Percentiles rank a stretch among this genome's conserved stretches.
Evolutionary conservation across 2,888 invertebrate genomes (phyloP).

Genomic region (Drosophila meridionalis): DNA sequence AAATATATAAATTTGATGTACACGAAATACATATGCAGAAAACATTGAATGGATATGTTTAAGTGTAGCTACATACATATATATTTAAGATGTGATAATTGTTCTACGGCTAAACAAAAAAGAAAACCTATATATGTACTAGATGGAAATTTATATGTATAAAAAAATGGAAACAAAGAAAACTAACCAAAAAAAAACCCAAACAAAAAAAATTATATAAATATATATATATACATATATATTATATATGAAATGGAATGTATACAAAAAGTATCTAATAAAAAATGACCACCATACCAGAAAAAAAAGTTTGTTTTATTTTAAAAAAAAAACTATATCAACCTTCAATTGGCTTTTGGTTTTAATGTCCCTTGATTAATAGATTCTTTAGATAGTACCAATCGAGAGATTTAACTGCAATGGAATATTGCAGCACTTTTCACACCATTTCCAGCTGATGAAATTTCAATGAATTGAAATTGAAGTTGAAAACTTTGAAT

Average conservation of each 20-base stretch:
- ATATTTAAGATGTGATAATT: conserved; percentile 79
- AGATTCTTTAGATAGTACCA: too few species aligned
- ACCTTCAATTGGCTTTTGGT: too few species aligned
- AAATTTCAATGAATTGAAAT: background rate
- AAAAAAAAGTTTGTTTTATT: conserved; percentile 23
- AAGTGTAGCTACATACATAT: conserved; percentile 70
- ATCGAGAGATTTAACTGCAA: background rate
- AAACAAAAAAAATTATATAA: conserved; percentile 21
- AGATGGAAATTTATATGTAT: conserved; percentile 59
- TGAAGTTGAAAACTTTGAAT: background rate
- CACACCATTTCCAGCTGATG: background rate
- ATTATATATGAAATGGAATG: conserved; percentile 46
- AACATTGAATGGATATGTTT: conserved; percentile 71
- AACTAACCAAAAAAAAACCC: conserved; percentile 9
- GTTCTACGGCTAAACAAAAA: conserved; percentile 71
- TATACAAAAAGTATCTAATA: conserved; percentile 50
- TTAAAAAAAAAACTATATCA: too few species aligned
- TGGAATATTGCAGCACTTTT: background rate
- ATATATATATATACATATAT: conserved; percentile 30
- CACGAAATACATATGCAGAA: conserved; percentile 71
- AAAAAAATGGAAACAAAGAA: conserved; percentile 17
- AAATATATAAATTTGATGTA: conserved; percentile 21
- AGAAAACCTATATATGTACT: conserved; percentile 42
- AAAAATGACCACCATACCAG: conserved; percentile 64
- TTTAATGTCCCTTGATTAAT: too few species aligned